Conservation (phyloP, 2,888 invertebrate genomes). For the Cataglyphis cursor region DNA sequence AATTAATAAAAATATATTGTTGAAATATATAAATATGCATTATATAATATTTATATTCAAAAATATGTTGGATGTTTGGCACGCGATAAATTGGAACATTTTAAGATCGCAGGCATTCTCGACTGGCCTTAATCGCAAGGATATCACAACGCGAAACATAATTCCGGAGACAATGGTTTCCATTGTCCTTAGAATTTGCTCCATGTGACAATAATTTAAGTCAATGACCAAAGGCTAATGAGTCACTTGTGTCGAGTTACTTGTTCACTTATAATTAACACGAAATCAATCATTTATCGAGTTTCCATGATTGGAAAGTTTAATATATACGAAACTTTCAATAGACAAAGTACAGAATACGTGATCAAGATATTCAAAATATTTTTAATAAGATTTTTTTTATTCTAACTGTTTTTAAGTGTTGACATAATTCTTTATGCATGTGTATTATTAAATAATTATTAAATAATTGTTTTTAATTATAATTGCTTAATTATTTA, state of each 20-base stretch:
- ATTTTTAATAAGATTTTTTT: background rate
- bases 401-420: background rate
- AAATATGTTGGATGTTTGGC: background rate
- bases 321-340: background rate
- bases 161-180: conserved; percentile 4
- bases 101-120: conserved; percentile 4
- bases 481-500: background rate
- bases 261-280: conserved; percentile 3
- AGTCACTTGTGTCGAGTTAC: conserved; percentile 6
- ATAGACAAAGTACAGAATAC: background rate
- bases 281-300: background rate
- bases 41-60: background rate
- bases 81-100: background rate
- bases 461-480: background rate
- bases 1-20: conserved; percentile 8
- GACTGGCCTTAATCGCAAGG: conserved; percentile 48
- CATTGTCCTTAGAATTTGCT: conserved; percentile 29
- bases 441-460: background rate
- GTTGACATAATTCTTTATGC: background rate
- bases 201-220: conserved; percentile 18
- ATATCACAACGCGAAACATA: conserved; percentile 26
- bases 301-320: background rate
- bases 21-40: background rate
- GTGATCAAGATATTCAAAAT: background rate
- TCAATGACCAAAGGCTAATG: conserved; percentile 14